Base-by-base conservation (phyloP, 2,113 vertebrate genomes). In the Anolis sagrei region DNA sequence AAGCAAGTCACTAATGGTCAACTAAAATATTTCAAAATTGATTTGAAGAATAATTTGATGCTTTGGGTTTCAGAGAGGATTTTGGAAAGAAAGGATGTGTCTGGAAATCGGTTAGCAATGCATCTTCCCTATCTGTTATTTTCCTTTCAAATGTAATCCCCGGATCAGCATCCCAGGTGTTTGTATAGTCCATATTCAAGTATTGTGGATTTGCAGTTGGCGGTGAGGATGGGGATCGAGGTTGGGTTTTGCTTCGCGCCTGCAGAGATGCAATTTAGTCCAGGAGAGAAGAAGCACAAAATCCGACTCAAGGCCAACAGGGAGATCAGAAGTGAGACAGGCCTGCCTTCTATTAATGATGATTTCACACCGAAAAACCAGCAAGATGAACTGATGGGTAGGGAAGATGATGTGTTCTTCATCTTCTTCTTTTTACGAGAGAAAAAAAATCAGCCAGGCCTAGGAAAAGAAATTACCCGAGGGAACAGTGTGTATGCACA, bases 391-490 rank as follows among this genome's bases (percentile, higher is more conserved):
- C 84, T 49, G 68, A 36, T 79, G 77, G 23, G 77, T 64, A 91
- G 66, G 0, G 0, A 7, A 88, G 69, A 72, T 0, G 25, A 5
- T 44, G 36, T 81, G 64, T 48, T 92, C 51, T 74, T 78, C 16
- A 54, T 54, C 3, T 58, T 18, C 16, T 5, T 51, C 14, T 58
- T 5, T 25, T 27, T 11, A 4, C 5, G 10, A 19, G 39, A 44
- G n/a, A 44, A 76, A 81, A 76, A 89, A 23, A 78, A 91, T 89
- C 91, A 83, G 91, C 82, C 82, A 84, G 68, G 75, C 87, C 69
- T 21, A 83, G 32, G 16, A 85, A 83, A 91, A 23, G 29, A 84
- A 92, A 91, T 86, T 84, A 84, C 85, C 88, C 91, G 25, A 2
- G 86, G 87, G 82, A 93, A 49, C 0, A 0, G 39, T 64, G 29